Base-by-base conservation (phyloP, 2,113 vertebrate species). In the Macquaria ambigua region DNA sequence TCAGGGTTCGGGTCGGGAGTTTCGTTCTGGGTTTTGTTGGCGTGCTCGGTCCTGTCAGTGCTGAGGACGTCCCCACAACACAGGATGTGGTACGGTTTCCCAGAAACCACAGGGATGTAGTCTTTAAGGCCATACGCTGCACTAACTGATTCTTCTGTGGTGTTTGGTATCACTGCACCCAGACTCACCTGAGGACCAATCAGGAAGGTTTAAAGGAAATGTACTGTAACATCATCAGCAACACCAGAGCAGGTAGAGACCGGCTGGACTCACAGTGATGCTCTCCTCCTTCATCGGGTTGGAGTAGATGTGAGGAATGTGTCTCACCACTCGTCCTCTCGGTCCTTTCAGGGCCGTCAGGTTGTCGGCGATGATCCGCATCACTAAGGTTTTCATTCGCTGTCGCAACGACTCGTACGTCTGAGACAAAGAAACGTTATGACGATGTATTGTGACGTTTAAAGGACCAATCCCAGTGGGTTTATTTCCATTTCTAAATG, bases 311-410 rank as follows among this genome's bases (percentile, higher is more conserved):
- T 66, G 63, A 23, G 63, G 63, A 21, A 66, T 3, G 39, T 67
- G 64, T 46, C 64, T 43, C 64, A n/a, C 11, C 64, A 67, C 64
- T 46, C 39, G 64, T 25, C 64, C 64, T 43, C 39, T 67, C 5
- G 64, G 64, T 16, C 64, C 64, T 25, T 25, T 67, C 64, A 67
- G 23, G 2, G 39, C 64, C 23, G 64, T 15, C 64, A 67, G 64
- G 64, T 43, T 43, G 64, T 67, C 64, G 3, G 64, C 64, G 37
- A 66, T n/a, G 63, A 66, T 41, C 6, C 63, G 63, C 63, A 67
- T 67, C 64, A 67, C 64, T 4, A 67, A 25, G 12, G 23, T 67
- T 43, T 67, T 67, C 39, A 67, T 66, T 14, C 63, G 39, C 39
- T 1, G 39, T 0, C 39, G 39, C 21, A 67, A 0, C 23, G 39